Conservation (phyloP, 1,140 invertebrate species). For the Megalonaias nervosa region DNA sequence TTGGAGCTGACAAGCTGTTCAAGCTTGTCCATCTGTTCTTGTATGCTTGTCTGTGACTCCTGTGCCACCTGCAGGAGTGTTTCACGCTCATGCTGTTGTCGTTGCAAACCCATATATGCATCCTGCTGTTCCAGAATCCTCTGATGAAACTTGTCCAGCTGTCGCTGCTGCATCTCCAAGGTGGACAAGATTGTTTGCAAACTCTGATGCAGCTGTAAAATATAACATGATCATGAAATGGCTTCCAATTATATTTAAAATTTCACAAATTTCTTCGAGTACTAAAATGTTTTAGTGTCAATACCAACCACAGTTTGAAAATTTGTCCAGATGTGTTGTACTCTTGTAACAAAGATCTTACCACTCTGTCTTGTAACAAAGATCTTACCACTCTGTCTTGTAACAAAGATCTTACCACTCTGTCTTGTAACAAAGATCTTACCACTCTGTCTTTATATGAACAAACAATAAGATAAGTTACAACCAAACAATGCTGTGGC, state of each 20-base stretch:
- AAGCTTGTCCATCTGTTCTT: constrained; percentile 59
- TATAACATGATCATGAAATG: no score
- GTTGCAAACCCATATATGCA: constrained; percentile 38
- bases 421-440: no score
- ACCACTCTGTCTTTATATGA: no score
- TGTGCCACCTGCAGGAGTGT: constrained; percentile 48
- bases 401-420: no score
- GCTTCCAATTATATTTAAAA: background rate
- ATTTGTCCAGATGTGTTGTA: no score
- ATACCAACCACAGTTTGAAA: no score
- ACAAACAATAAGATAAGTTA: no score
- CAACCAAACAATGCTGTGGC: no score
- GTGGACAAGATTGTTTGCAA: constrained; percentile 36
- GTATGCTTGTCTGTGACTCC: constrained; percentile 50
- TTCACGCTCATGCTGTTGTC: constrained; percentile 54
- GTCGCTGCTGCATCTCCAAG: constrained; percentile 46
- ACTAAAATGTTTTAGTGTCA: background rate
- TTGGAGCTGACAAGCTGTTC: constrained; percentile 57
- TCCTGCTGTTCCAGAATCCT: constrained; percentile 55
- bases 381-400: no score
- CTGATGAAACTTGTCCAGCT: constrained; percentile 47
- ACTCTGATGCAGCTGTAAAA: constrained; percentile 42
- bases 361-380: no score
- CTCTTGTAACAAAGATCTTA: no score
- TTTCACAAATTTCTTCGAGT: no score